Base-by-base conservation (phyloP, 2,113 vertebrate genomes). In the Phalacrocorax brasilianus region DNA sequence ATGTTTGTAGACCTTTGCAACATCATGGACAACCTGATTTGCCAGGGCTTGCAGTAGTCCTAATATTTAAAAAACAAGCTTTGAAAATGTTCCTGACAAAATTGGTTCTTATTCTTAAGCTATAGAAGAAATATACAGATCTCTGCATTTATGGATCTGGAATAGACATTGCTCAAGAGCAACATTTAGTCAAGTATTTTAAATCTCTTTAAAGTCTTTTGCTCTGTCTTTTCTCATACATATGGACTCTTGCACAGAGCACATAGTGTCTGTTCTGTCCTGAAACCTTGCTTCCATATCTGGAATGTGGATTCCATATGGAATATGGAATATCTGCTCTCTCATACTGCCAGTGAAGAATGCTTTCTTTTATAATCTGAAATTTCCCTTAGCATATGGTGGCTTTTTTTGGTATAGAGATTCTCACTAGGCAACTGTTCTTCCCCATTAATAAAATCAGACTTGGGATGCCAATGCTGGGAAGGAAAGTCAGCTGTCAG, bases 311-410 rank as follows among this genome's bases (percentile, higher is more conserved):
- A 45, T 45, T 45, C 44, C 44, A 45, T 45, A 45, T 45, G 44
- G 44, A 45, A 18, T 45, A 45, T 45, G 44, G 44, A 45, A 45
- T 8, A 0, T 79, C 45, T 82, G n/a, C 40, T 94, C 30, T 75
- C 47, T 38, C 49, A 49, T 82, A 35, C 53, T 87, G 81, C 45
- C 50, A 68, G 44, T 85, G 81, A 88, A 86, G 91, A 85, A 89
- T 52, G 30, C 47, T 91, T 95, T 92, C 12, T 82, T 87, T 75
- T 89, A 50, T 68, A 38, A 76, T 93, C 70, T 79, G 65, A 96
- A 89, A 40, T 76, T 85, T 79, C 71, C 77, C 71, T 50, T 79
- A 80, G 32, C 85, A 76, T 94, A 85, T 73, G 93, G 81, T 85
- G 38, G 24, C 47, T 74, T 89, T 90, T 91, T 91, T 84, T 77